Percentiles rank a stretch among this genome's conserved stretches.
Conservation (phyloP, 2,797 vertebrate species). For the Alexandromys oeconomus region DNA sequence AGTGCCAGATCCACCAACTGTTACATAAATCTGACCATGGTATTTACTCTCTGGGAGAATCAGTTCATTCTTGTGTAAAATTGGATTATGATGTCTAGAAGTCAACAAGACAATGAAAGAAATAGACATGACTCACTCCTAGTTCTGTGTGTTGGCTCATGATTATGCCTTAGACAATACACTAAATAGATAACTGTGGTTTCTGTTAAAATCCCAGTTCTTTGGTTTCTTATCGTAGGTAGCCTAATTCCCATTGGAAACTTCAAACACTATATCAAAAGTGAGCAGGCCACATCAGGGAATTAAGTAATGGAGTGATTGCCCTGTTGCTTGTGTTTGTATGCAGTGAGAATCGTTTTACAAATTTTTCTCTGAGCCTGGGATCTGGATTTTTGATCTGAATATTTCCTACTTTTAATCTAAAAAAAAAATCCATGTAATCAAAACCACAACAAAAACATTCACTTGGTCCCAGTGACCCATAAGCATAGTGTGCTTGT, state of each 20-base stretch:
- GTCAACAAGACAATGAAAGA: not conserved
- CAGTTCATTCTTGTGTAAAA: not conserved
- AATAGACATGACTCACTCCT: not conserved
- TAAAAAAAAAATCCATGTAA: not conserved
- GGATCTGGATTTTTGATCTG: not conserved
- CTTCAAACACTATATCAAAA: not conserved
- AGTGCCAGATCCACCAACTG: not conserved
- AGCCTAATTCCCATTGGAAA: conserved; percentile 10
- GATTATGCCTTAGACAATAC: not conserved
- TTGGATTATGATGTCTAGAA: conserved; percentile 30
- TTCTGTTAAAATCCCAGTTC: conserved; percentile 33
- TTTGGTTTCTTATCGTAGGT: not conserved
- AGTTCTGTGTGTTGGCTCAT: not conserved
- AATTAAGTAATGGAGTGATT: not conserved
- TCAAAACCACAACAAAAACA: not conserved
- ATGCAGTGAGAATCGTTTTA: not conserved
- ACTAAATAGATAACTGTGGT: not conserved
- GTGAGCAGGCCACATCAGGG: not conserved
- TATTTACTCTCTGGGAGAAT: not conserved
- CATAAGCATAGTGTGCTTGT: not conserved
- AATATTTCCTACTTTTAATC: not conserved
- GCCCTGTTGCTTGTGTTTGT: not conserved
- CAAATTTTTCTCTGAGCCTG: not conserved
- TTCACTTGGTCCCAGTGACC: not conserved
- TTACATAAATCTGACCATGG: not conserved